Conservation (phyloP, 1,140 invertebrate species). For the Polypedilum vanderplanki region DNA sequence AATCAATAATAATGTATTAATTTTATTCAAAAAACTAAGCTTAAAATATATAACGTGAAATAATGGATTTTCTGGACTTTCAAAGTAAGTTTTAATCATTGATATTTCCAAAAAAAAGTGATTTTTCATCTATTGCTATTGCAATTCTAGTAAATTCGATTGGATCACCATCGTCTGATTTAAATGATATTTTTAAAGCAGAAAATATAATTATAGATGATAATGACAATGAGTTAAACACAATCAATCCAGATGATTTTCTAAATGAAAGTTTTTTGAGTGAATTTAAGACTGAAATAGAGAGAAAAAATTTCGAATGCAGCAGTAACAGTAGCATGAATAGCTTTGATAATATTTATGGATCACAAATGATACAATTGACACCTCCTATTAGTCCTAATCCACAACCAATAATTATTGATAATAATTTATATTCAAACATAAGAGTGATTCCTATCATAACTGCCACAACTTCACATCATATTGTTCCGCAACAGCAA, state of each 20-base stretch:
- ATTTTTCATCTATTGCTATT: not conserved
- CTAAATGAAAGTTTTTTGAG: not conserved
- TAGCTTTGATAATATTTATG: not conserved
- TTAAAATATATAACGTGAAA: not conserved
- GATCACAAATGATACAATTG: not conserved
- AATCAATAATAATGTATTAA: not conserved
- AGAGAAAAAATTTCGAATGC: not conserved
- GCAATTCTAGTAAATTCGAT: not conserved
- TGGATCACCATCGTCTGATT: not conserved
- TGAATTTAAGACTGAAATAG: conserved; percentile 1
- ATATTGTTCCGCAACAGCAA: not conserved
- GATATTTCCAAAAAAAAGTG: not conserved
- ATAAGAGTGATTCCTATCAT: not conserved
- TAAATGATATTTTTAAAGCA: not conserved
- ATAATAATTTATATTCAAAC: not conserved
- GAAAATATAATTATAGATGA: not conserved
- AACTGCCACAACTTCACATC: not conserved
- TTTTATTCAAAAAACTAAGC: not conserved
- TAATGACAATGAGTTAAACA: not conserved
- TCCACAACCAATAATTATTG: not conserved
- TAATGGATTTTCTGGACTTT: not conserved
- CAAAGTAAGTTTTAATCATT: not conserved
- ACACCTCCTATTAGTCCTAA: not conserved
- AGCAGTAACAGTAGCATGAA: not conserved
- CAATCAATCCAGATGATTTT: conserved; percentile 3